Evolutionary conservation across 2,113 vertebrate genomes (phyloP).

Genomic region (Nipponia nippon): DNA sequence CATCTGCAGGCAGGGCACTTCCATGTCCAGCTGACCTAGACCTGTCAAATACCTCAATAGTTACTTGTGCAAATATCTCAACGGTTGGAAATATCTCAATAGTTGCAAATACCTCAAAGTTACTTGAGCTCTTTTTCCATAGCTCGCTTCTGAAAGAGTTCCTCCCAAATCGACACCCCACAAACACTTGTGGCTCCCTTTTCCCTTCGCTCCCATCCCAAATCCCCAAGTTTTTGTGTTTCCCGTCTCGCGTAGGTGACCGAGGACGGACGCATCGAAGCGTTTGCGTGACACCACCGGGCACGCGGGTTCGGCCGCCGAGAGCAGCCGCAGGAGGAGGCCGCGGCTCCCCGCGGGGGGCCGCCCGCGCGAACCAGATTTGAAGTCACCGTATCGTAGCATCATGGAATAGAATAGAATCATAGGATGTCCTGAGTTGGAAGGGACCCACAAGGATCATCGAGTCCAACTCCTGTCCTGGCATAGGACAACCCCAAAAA

Average conservation of each 20-base stretch:
- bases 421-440: too few species aligned
- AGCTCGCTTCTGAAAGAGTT: not conserved
- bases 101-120: too few species aligned
- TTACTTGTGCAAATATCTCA: too few species aligned
- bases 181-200: not conserved
- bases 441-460: too few species aligned
- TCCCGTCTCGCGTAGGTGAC: fast-evolving
- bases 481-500: too few species aligned
- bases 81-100: too few species aligned
- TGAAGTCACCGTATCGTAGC: not conserved
- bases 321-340: not conserved
- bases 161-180: not conserved
- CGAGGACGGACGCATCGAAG: fast-evolving
- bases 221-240: not conserved
- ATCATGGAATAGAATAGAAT: too few species aligned
- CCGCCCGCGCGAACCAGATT: too few species aligned
- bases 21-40: fast-evolving
- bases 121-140: not conserved
- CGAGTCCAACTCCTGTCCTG: too few species aligned
- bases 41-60: not conserved
- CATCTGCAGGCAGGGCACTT: not conserved
- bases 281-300: not conserved
- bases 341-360: too few species aligned
- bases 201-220: not conserved
- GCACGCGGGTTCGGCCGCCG: fast-evolving